Evolutionary conservation across 2,113 vertebrate genomes (phyloP), one percentile per base, ranked within the genome.

Genomic region (Tiliqua scincoides): DNA sequence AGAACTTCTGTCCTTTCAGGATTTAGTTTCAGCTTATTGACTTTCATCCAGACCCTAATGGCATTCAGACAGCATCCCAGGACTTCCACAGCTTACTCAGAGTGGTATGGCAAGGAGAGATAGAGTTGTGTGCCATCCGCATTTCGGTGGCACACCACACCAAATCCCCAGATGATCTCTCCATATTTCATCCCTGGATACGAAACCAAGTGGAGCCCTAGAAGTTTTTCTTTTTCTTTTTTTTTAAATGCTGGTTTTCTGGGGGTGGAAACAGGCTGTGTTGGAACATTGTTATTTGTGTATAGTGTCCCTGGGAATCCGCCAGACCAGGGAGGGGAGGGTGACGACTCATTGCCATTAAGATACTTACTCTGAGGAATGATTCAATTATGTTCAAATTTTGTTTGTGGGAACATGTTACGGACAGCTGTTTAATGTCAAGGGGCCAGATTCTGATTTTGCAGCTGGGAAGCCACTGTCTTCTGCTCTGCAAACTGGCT

Each of bases 381-480:
- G 54, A 89, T 85, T 62, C 76, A 11, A 0, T 81, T 71, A 82
- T 68, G 77, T 86, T 67, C 71, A 61, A 80, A 67, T 62, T 77
- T 72, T n/a, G 48, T 70, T 68, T 3, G 79, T 30, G 2, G 37
- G 32, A 70, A 59, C 70, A 70, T 85, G 68, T 27, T 21, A 57
- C 18, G 2, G 1, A 0, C 74, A 54, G 62, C 23, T 87, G 85
- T 89, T 90, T 78, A 86, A 85, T 88, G 68, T 71, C 85, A 87
- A 71, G 63, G 54, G 85, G 54, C 2, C 89, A 87, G 82, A 59
- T 88, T 74, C 0, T 0, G 79, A 89, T 70, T 63, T 65, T 84
- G 77, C 67, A 62, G 82, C 57, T 83, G 82, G 30, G 59, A 48
- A 74, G n/a, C 63, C 35, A 2, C 74, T 59, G 61, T 32, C 48